phyloP scores from a whole-genome alignment of 2,888 invertebrate species.

The Tetrapedia diversipes region DNA sequence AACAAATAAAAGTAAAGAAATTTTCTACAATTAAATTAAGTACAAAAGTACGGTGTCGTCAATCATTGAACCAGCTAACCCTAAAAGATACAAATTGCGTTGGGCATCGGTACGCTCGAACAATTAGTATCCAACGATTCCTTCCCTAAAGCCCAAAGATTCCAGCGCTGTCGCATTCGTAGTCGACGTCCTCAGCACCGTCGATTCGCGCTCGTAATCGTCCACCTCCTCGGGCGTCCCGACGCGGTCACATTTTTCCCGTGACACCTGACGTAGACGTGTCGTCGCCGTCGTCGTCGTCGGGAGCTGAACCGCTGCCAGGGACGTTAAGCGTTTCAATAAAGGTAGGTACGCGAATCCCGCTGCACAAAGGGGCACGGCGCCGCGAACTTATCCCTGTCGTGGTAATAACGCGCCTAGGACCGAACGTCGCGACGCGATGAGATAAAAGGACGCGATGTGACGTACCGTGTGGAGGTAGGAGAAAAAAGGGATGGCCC shows the following conservation, averaged over 20 bases:
- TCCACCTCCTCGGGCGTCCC: conserved; percentile 1
- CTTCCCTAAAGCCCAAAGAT: no score
- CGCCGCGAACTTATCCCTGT: conserved; percentile 1
- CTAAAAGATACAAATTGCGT: no score
- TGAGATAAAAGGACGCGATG: neutral
- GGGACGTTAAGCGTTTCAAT: conserved; percentile 44
- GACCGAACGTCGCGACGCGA: neutral
- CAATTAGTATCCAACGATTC: no score
- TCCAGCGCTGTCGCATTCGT: neutral
- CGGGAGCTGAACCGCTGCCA: conserved; percentile 8
- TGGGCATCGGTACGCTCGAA: no score
- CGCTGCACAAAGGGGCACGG: conserved; percentile 25
- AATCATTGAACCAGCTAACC: no score
- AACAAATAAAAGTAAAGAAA: no score
- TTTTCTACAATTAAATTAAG: no score
- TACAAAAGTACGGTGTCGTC: no score
- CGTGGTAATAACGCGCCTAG: conserved; percentile 31
- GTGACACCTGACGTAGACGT: conserved; percentile 33
- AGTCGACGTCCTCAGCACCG: neutral
- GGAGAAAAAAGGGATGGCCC: no score
- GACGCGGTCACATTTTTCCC: conserved; percentile 24
- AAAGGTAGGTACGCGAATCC: conserved; percentile 32
- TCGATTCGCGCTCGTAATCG: conserved; percentile 17
- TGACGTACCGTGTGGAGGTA: no score
- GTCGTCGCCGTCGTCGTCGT: conserved; percentile 10